A percentile compares a stretch with the other conserved stretches of the same genome.
These are phyloP conservation scores for Troides aeacus DNA, from an alignment of 2,888 invertebrate species.

Conservation along the genomic window DNA sequence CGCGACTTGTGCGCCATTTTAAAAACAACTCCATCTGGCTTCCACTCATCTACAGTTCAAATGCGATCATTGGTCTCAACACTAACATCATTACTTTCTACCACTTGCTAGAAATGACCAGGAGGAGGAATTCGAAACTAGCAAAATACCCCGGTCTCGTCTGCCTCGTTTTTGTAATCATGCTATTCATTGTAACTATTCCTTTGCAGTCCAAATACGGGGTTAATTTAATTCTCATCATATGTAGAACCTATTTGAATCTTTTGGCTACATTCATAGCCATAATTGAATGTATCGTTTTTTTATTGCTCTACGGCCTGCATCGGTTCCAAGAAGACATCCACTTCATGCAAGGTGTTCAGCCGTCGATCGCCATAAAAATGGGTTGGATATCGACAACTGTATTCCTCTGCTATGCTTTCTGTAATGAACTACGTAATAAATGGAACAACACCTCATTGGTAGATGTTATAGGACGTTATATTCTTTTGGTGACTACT, in stretches of 20 bases:
- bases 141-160: conserved; percentile 51
- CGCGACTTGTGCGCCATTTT: conserved; percentile 53
- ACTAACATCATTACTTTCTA: conserved; percentile 46
- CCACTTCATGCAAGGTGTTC: conserved; percentile 71
- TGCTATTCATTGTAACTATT: conserved; percentile 50
- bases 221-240: conserved; percentile 38
- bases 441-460: conserved; percentile 13
- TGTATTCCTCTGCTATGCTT: conserved; percentile 44
- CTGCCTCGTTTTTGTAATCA: conserved; percentile 38
- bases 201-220: conserved; percentile 52
- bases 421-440: conserved; percentile 40
- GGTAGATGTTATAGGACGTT: conserved; percentile 36
- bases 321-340: conserved; percentile 66
- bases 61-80: conserved; percentile 45
- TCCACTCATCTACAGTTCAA: conserved; percentile 47
- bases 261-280: conserved; percentile 45
- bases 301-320: conserved; percentile 63
- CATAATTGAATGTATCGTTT: conserved; percentile 53
- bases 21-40: conserved; percentile 48
- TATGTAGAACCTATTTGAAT: conserved; percentile 41
- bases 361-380: conserved; percentile 55
- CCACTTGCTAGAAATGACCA: conserved; percentile 47
- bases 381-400: conserved; percentile 49
- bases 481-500: conserved; percentile 29
- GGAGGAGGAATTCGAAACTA: conserved; percentile 40